phyloP scores from a whole-genome alignment of 2,888 invertebrate species.

The Marasmarcha lunaedactyla region DNA sequence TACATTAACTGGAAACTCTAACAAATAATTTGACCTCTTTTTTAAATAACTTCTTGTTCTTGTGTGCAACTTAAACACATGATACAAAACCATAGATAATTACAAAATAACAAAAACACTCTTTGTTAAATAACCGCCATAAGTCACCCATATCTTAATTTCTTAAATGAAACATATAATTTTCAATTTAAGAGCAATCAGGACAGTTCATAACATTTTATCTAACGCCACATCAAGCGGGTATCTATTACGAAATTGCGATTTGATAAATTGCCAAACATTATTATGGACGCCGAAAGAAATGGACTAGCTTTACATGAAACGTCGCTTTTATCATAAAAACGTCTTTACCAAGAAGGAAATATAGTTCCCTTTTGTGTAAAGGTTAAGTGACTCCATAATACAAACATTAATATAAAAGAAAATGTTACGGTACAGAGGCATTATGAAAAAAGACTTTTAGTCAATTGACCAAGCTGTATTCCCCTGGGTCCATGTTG shows the following conservation, averaged over 20 bases:
- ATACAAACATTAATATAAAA: neutral
- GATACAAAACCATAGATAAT: too few relatives aligned
- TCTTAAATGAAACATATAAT: constrained; percentile 1
- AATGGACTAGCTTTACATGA: constrained; percentile 57
- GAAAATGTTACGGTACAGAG: neutral
- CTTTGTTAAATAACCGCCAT: too few relatives aligned
- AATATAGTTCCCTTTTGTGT: constrained; percentile 24
- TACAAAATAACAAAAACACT: too few relatives aligned
- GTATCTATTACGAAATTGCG: constrained; percentile 69
- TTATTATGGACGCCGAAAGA: constrained; percentile 64
- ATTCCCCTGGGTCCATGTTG: neutral
- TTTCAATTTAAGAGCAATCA: constrained; percentile 1
- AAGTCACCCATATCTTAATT: too few relatives aligned
- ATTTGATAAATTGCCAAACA: constrained; percentile 67
- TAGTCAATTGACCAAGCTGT: constrained; percentile 37
- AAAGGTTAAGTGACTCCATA: neutral
- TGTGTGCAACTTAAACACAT: too few relatives aligned
- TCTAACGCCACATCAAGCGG: constrained; percentile 53
- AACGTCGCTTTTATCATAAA: constrained; percentile 35
- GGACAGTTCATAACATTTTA: constrained; percentile 42
- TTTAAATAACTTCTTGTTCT: too few relatives aligned
- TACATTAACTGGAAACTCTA: too few relatives aligned
- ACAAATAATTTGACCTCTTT: too few relatives aligned
- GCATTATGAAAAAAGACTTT: constrained; percentile 23
- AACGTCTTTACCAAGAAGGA: constrained; percentile 21